Evolutionary conservation across 2,113 vertebrate species (phyloP).

Genomic region (Heterochromis multidens): DNA sequence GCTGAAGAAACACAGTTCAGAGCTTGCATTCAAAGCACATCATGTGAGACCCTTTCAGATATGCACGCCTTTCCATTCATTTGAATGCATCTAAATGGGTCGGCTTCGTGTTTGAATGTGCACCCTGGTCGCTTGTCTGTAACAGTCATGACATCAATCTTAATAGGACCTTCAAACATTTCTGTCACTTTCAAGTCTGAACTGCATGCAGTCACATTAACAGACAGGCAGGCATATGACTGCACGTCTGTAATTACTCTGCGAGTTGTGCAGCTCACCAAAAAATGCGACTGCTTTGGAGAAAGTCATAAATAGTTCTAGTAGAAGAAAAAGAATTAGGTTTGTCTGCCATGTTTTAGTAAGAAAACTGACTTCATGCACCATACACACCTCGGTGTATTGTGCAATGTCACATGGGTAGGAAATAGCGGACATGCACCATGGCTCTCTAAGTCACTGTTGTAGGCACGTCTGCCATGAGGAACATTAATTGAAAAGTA

Average conservation of each 20-base stretch:
- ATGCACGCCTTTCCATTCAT: neutral
- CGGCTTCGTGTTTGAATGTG: neutral
- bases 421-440: neutral
- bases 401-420: neutral
- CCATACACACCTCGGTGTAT: no score
- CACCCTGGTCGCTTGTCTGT: neutral
- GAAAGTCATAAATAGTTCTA: neutral
- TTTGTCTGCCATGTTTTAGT: neutral
- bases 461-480: no score
- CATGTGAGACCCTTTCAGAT: neutral
- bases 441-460: neutral
- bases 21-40: neutral
- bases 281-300: neutral
- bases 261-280: neutral
- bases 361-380: neutral
- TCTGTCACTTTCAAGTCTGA: neutral
- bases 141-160: neutral
- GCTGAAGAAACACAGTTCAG: neutral
- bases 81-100: neutral
- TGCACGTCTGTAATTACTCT: neutral
- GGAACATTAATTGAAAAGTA: neutral
- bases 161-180: neutral
- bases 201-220: neutral
- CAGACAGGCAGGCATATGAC: neutral
- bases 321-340: neutral